A percentile compares a stretch with the other conserved stretches of the same genome.
Conservation (phyloP, 2,797 vertebrate genomes). For the Gambusia yucatana region DNA sequence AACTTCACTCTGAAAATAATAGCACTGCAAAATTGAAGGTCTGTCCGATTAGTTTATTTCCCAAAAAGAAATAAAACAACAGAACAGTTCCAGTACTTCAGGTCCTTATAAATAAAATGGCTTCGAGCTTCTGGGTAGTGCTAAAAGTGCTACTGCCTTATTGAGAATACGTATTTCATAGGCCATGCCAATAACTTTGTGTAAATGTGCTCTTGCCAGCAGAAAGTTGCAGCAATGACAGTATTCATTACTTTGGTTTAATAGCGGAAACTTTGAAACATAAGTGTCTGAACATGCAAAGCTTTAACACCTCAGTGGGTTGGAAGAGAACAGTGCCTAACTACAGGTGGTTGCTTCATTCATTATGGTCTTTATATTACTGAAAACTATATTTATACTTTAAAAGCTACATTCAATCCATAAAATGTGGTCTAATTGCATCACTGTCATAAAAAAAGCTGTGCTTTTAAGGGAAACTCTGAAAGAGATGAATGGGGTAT, state of each 20-base stretch:
- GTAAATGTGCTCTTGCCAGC: conserved; percentile 29
- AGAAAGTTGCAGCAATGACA: conserved; percentile 30
- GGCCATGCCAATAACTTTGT: conserved; percentile 41
- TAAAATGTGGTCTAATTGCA: conserved; percentile 16
- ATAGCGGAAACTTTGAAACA: conserved; percentile 53
- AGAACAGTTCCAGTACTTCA: conserved; percentile 9
- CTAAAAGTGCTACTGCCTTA: conserved; percentile 39
- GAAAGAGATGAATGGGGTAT: conserved; percentile 34
- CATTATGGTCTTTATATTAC: conserved; percentile 8
- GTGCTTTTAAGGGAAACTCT: conserved; percentile 42
- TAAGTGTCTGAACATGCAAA: conserved; percentile 24
- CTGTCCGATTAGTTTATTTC: not conserved
- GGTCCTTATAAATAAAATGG: conserved; percentile 11
- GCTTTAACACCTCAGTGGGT: conserved; percentile 15
- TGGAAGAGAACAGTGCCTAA: conserved; percentile 1
- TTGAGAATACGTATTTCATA: conserved; percentile 41
- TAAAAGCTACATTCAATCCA: conserved; percentile 15
- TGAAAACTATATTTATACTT: conserved; percentile 5
- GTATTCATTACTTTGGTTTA: conserved; percentile 46
- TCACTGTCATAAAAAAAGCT: conserved; percentile 19
- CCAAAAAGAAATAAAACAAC: not conserved
- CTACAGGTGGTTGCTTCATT: not conserved
- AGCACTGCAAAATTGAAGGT: not conserved
- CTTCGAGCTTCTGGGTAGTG: conserved; percentile 22
- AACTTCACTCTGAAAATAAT: not conserved